Conservation (phyloP, 2,888 invertebrate genomes). For the Standfussiana lucernea region DNA sequence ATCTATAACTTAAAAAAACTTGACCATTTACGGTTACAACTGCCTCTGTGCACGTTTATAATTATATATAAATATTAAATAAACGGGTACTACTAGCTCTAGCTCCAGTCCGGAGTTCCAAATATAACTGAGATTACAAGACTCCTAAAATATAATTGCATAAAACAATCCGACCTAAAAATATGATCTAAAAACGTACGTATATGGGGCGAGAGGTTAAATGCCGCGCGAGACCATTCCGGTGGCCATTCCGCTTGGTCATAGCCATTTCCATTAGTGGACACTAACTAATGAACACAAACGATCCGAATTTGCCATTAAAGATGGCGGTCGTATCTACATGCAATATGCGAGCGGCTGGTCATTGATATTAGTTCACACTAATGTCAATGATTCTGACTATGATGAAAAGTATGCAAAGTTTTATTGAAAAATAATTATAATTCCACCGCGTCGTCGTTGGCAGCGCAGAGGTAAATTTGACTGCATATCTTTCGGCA, state of each 20-base stretch:
- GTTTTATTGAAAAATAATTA: too few relatives aligned
- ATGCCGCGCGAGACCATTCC: slow-evolving; percentile 79
- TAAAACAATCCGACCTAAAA: slow-evolving; percentile 51
- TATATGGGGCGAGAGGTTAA: slow-evolving; percentile 76
- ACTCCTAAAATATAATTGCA: slow-evolving; percentile 54
- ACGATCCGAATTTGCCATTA: slow-evolving; percentile 78
- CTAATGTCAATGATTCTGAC: too few relatives aligned
- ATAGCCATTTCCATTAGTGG: slow-evolving; percentile 84
- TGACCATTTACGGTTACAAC: neutral
- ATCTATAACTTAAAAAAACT: neutral
- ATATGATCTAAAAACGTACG: slow-evolving; percentile 61
- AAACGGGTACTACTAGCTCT: neutral
- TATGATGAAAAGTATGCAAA: too few relatives aligned
- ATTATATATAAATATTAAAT: too few relatives aligned
- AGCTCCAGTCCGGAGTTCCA: neutral
- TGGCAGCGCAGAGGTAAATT: too few relatives aligned
- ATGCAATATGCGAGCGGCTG: slow-evolving; percentile 33
- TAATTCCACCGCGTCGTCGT: too few relatives aligned
- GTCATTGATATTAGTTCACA: slow-evolving; percentile 47
- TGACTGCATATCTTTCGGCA: too few relatives aligned
- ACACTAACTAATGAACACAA: slow-evolving; percentile 87
- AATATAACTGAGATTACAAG: slow-evolving; percentile 44
- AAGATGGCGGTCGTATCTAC: slow-evolving; percentile 67
- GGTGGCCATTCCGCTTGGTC: slow-evolving; percentile 78
- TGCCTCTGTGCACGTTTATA: neutral